A percentile compares a stretch with the other conserved stretches of the same genome.
These are phyloP conservation scores for Choloepus hoffmanni DNA, from an alignment of 2,113 vertebrate species.

Conservation along the genomic window DNA sequence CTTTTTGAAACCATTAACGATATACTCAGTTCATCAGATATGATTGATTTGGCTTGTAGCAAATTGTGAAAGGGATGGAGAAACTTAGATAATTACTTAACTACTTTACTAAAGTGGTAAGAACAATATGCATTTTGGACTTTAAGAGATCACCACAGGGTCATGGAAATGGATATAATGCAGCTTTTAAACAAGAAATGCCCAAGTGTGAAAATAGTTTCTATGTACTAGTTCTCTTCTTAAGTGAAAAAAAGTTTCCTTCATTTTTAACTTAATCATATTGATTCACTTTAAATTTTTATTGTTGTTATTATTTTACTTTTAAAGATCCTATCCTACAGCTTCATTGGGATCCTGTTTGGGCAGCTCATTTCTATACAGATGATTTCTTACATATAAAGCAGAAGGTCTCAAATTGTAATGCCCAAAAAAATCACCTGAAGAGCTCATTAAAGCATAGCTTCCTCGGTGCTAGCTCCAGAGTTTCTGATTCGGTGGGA, in stretches of 20 bases:
- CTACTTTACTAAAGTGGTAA: background rate
- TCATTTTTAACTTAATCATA: background rate
- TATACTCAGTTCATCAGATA: background rate
- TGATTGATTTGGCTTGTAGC: slow-evolving; percentile 10
- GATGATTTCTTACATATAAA: background rate
- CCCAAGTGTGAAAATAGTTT: slow-evolving; percentile 4
- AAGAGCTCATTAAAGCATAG: background rate
- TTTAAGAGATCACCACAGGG: background rate
- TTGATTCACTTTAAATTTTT: background rate
- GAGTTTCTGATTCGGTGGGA: background rate
- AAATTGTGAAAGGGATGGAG: background rate
- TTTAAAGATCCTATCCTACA: background rate
- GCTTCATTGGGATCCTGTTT: background rate
- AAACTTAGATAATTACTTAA: background rate
- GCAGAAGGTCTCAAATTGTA: background rate
- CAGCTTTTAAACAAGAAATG: background rate
- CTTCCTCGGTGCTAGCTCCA: background rate
- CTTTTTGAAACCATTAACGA: slow-evolving; percentile 48
- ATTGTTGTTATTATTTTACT: background rate
- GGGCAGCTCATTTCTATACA: background rate
- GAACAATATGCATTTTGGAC: background rate
- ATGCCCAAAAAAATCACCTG: background rate
- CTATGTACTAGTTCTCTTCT: background rate
- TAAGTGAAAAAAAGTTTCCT: background rate
- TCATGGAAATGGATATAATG: background rate